Conservation (phyloP, 1,140 invertebrate species). For the Aphelinus atriplicis region DNA sequence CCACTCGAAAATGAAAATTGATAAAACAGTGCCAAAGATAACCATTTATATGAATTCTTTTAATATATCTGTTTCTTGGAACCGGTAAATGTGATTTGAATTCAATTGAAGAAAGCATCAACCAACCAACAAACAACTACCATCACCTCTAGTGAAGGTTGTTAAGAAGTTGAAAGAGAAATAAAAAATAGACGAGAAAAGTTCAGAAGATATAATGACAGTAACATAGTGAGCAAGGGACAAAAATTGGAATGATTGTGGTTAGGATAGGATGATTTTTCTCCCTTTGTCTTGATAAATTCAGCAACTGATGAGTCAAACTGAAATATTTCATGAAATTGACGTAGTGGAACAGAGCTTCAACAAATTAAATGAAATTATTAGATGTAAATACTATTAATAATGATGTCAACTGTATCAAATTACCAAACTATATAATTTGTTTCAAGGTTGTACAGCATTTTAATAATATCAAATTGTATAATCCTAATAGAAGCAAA, state of each 20-base stretch:
- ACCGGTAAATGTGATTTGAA: conserved; percentile 19
- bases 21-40: too few relatives aligned
- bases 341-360: conserved; percentile 19
- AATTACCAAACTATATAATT: too few relatives aligned
- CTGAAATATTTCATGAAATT: conserved; percentile 31
- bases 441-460: too few relatives aligned
- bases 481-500: conserved; percentile 5
- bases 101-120: conserved; percentile 33
- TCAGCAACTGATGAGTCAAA: conserved; percentile 40
- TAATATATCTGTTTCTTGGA: neutral
- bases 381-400: too few relatives aligned
- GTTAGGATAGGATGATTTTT: conserved; percentile 39
- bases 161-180: conserved; percentile 35
- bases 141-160: conserved; percentile 56
- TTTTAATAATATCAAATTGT: conserved; percentile 29
- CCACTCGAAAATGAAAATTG: too few relatives aligned
- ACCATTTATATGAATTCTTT: too few relatives aligned
- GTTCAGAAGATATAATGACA: conserved; percentile 31
- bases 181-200: conserved; percentile 28
- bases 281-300: conserved; percentile 20
- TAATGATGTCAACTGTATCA: too few relatives aligned
- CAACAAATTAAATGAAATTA: conserved; percentile 4
- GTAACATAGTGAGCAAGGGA: conserved; percentile 17
- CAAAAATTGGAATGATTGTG: conserved; percentile 22
- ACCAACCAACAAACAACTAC: conserved; percentile 48